Percentiles rank a stretch among this genome's conserved stretches.
These are phyloP conservation scores for Himalopsyche anomala DNA, from an alignment of 2,888 invertebrate species.

Conservation along the genomic window DNA sequence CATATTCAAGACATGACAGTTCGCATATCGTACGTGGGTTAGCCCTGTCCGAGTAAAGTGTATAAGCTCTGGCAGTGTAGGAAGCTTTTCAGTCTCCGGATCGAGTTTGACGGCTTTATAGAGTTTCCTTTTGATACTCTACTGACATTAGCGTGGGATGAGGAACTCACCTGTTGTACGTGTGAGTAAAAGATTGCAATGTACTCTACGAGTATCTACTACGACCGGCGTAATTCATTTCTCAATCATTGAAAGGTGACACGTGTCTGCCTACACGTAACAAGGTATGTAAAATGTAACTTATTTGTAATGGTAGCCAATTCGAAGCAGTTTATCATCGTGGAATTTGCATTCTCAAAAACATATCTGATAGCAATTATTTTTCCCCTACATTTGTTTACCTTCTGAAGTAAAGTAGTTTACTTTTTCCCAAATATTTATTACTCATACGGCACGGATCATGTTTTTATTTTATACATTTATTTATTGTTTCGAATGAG, in stretches of 20 bases:
- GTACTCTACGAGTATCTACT: slow-evolving; percentile 6
- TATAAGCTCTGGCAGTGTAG: slow-evolving; percentile 6
- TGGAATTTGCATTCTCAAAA: too few relatives aligned
- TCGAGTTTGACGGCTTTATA: slow-evolving; percentile 39
- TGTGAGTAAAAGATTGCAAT: slow-evolving; percentile 33
- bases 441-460: too few relatives aligned
- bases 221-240: slow-evolving; percentile 12
- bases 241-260: slow-evolving; percentile 39
- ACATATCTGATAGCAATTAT: too few relatives aligned
- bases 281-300: too few relatives aligned
- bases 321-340: too few relatives aligned
- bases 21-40: background rate
- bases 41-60: background rate
- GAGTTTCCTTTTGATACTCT: slow-evolving; percentile 37
- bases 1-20: background rate
- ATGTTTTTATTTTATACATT: too few relatives aligned
- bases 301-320: too few relatives aligned
- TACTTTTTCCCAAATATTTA: too few relatives aligned
- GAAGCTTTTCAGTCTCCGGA: slow-evolving; percentile 38
- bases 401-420: too few relatives aligned
- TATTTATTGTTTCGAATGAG: too few relatives aligned
- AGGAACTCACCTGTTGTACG: slow-evolving; percentile 38
- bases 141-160: slow-evolving; percentile 27
- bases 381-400: too few relatives aligned
- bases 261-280: background rate